These are phyloP conservation scores for Acanthopleura granulata DNA, from an alignment of 2,888 invertebrate species.

Conservation along the genomic window DNA sequence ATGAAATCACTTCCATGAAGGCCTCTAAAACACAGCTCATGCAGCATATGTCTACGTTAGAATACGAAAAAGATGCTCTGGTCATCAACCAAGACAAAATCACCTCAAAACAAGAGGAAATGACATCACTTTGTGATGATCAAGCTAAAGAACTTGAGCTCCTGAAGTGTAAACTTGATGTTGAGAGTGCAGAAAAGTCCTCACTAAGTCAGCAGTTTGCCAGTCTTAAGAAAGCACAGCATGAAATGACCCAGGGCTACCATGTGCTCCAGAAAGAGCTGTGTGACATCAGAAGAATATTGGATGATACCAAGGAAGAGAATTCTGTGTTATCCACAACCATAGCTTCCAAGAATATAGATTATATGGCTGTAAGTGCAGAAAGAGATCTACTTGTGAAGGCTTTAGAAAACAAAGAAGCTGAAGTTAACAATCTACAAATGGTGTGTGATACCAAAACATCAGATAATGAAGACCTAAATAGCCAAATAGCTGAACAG, in stretches of 20 bases:
- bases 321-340: no score
- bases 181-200: constrained; percentile 19
- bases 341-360: neutral
- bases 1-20: constrained; percentile 21
- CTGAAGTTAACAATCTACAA: constrained; percentile 11
- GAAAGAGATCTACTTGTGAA: neutral
- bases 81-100: neutral
- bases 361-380: neutral
- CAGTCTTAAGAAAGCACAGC: no score
- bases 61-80: constrained; percentile 16
- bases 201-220: no score
- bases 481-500: constrained; percentile 20
- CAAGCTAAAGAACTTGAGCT: neutral
- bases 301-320: no score
- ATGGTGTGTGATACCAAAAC: constrained; percentile 34
- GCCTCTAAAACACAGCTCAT: constrained; percentile 17
- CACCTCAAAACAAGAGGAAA: no score
- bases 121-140: no score
- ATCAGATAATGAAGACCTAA: constrained; percentile 27
- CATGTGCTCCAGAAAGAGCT: no score
- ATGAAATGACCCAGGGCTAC: no score
- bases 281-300: no score
- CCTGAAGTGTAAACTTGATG: constrained; percentile 26
- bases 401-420: neutral
- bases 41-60: neutral